A percentile compares a stretch with the other conserved stretches of the same genome.
Evolutionary conservation across 2,797 vertebrate genomes (phyloP).

Genomic region (Spea hammondii): DNA sequence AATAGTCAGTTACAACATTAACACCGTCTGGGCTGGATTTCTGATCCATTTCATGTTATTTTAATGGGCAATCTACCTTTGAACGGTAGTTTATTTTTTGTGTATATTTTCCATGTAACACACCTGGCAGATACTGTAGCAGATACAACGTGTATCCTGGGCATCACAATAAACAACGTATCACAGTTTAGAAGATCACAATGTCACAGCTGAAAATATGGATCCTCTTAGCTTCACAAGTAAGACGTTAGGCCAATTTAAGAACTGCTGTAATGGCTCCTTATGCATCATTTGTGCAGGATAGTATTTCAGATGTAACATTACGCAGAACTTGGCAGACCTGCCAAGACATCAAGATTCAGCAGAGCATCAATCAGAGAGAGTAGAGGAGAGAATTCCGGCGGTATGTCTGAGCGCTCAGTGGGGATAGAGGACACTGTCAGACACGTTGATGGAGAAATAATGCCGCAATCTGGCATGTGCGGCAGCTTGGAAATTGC

Average conservation of each 20-base stretch:
- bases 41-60: too few species aligned
- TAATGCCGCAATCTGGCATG: constrained; percentile 11
- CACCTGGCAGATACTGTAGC: too few species aligned
- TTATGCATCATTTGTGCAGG: neutral
- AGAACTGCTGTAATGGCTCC: neutral
- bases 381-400: neutral
- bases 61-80: too few species aligned
- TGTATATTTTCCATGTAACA: too few species aligned
- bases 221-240: neutral
- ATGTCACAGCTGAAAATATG: neutral
- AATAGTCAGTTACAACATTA: too few species aligned
- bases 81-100: too few species aligned
- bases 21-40: too few species aligned
- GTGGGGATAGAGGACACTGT: constrained; percentile 29
- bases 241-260: neutral
- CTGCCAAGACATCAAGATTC: constrained; percentile 4
- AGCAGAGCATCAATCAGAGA: constrained; percentile 18
- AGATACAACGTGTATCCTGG: too few species aligned
- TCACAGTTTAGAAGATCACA: neutral
- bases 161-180: too few species aligned
- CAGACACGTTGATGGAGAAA: constrained; percentile 30
- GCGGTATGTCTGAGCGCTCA: constrained; percentile 4
- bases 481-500: neutral
- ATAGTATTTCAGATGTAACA: constrained; percentile 15
- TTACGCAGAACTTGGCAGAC: neutral